Evolutionary conservation across 2,113 vertebrate genomes (phyloP).

Genomic region (Nettapus auritus): DNA sequence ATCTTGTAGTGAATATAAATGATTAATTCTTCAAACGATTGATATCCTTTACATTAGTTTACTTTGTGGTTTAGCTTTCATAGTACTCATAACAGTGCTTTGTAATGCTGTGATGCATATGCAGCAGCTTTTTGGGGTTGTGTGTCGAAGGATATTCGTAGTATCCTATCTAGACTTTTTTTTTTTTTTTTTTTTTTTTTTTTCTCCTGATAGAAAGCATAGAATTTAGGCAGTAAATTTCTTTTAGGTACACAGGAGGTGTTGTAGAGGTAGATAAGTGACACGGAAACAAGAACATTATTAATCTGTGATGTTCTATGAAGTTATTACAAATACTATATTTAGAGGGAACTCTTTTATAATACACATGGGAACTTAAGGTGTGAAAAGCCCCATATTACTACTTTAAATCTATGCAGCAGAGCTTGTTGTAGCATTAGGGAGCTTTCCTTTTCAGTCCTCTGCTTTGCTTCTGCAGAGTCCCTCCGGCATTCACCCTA

Average conservation of each 20-base stretch:
- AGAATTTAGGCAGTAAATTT: background rate
- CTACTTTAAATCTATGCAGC: background rate
- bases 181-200: background rate
- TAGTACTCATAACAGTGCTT: background rate
- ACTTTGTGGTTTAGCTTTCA: background rate
- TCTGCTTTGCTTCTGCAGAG: background rate
- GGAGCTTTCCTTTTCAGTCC: background rate
- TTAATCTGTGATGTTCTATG: background rate
- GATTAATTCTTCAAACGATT: background rate
- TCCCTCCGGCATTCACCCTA: background rate
- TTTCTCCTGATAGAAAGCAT: background rate
- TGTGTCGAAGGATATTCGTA: background rate
- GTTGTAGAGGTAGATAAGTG: background rate
- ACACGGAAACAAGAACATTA: background rate
- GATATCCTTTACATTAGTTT: background rate
- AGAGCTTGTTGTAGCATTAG: background rate
- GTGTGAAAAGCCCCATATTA: background rate
- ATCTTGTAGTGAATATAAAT: background rate
- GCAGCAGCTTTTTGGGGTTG: background rate
- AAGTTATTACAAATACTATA: background rate
- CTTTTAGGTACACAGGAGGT: background rate
- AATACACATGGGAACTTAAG: background rate
- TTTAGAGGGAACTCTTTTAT: background rate
- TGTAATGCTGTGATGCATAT: background rate
- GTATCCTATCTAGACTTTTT: background rate